These are phyloP conservation scores for Erpornis zantholeuca DNA, from an alignment of 2,113 vertebrate genomes.

Conservation along the genomic window DNA sequence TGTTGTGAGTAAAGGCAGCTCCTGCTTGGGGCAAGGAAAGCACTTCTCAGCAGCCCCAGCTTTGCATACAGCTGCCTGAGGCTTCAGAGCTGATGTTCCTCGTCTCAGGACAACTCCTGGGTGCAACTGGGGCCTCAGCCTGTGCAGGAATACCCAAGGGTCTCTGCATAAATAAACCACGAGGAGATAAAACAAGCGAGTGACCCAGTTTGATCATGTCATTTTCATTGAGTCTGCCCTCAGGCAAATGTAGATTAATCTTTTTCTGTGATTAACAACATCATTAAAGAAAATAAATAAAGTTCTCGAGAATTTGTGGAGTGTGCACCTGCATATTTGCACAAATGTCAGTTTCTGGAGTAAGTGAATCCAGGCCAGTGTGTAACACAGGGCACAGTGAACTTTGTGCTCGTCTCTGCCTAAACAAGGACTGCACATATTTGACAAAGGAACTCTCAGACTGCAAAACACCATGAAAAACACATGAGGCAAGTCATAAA, in stretches of 20 bases:
- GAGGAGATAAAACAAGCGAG: neutral
- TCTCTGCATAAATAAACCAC: neutral
- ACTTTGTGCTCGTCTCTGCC: neutral
- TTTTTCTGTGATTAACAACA: neutral
- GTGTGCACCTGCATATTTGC: neutral
- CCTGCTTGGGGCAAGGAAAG: neutral
- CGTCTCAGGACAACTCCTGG: neutral
- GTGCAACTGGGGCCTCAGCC: neutral
- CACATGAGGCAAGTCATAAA: neutral
- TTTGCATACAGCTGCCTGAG: rapidly evolving
- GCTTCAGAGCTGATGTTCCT: neutral
- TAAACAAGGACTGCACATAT: neutral
- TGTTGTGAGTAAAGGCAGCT: neutral
- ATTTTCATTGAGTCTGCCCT: neutral
- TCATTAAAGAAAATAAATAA: neutral
- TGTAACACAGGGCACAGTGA: neutral
- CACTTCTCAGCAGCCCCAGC: neutral
- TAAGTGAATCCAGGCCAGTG: neutral
- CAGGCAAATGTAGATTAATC: neutral
- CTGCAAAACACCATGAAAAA: neutral
- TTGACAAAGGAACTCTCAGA: neutral
- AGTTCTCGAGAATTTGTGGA: neutral
- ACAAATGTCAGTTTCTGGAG: neutral
- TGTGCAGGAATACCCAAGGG: neutral
- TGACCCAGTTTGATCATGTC: neutral